Percentiles rank a stretch among this genome's conserved stretches.
These are phyloP conservation scores for Tragelaphus buxtoni DNA, from an alignment of 2,113 vertebrate species.

Conservation along the genomic window DNA sequence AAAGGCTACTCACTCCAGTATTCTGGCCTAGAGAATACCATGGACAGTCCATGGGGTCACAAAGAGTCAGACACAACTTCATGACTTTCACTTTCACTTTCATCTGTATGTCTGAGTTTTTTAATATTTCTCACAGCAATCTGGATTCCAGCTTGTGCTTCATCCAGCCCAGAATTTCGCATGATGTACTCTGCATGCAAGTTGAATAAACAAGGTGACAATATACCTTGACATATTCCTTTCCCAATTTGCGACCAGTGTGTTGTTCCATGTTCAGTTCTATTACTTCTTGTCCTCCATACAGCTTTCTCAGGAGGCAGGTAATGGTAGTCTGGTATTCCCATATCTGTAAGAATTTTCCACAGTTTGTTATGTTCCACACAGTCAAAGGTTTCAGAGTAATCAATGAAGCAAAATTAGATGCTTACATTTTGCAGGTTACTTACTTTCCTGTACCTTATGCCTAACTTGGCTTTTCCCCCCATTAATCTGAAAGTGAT, in stretches of 20 bases:
- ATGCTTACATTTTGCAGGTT: background rate
- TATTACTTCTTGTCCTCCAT: background rate
- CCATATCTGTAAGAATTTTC: background rate
- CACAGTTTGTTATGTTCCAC: background rate
- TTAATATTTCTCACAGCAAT: background rate
- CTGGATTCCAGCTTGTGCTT: background rate
- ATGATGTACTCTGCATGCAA: background rate
- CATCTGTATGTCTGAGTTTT: background rate
- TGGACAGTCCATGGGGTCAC: too few species aligned
- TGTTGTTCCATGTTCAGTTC: background rate
- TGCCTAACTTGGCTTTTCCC: background rate
- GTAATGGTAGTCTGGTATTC: background rate
- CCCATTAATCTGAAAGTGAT: background rate
- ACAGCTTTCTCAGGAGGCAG: background rate
- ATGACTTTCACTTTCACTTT: too few species aligned
- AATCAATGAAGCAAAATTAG: background rate
- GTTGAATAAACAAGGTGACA: background rate
- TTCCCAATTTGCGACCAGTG: background rate
- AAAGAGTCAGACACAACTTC: too few species aligned
- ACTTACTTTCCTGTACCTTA: background rate
- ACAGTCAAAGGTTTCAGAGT: background rate
- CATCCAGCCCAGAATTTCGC: rapidly evolving
- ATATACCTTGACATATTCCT: background rate
- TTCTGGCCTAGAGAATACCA: too few species aligned
- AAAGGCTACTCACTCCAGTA: too few species aligned